Percentiles rank a stretch among this genome's conserved stretches.
Conservation (phyloP, 2,888 invertebrate species). For the Microctonus aethiopoides region DNA sequence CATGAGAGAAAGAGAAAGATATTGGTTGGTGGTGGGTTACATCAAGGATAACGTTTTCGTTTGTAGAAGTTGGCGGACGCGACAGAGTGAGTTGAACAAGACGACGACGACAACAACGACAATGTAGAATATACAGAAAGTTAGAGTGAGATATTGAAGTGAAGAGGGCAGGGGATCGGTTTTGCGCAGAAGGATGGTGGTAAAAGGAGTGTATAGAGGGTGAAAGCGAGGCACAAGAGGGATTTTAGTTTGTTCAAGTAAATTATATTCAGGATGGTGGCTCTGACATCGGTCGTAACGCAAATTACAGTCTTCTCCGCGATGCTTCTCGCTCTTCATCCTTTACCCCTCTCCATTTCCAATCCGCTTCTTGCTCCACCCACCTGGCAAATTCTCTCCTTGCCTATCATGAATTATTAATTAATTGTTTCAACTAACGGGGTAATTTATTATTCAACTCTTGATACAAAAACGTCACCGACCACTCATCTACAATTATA, state of each 20-base stretch:
- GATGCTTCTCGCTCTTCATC: slow-evolving; percentile 43
- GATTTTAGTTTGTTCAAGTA: slow-evolving; percentile 66
- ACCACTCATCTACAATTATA: slow-evolving; percentile 31
- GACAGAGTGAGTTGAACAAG: slow-evolving; percentile 31
- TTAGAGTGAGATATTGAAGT: slow-evolving; percentile 41
- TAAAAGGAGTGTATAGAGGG: neutral
- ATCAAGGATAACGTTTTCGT: slow-evolving; percentile 38
- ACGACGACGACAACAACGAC: neutral
- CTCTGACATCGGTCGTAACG: slow-evolving; percentile 63
- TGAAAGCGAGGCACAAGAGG: slow-evolving; percentile 40
- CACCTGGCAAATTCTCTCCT: slow-evolving; percentile 60
- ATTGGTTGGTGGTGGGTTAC: slow-evolving; percentile 31
- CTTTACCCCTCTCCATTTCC: slow-evolving; percentile 36
- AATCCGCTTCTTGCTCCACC: slow-evolving; percentile 47
- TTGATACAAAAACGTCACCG: slow-evolving; percentile 49
- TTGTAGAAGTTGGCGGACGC: slow-evolving; percentile 32
- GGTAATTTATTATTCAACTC: slow-evolving; percentile 65
- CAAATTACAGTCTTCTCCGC: slow-evolving; percentile 62
- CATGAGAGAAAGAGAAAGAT: neutral
- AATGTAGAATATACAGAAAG: slow-evolving; percentile 19
- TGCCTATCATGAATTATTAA: slow-evolving; percentile 67
- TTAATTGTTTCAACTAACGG: slow-evolving; percentile 67
- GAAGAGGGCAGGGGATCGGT: slow-evolving; percentile 30
- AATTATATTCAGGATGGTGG: slow-evolving; percentile 66
- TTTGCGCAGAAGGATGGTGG: slow-evolving; percentile 30